These are phyloP conservation scores for Hybos culiciformis DNA, from an alignment of 2,888 invertebrate genomes.

Conservation along the genomic window DNA sequence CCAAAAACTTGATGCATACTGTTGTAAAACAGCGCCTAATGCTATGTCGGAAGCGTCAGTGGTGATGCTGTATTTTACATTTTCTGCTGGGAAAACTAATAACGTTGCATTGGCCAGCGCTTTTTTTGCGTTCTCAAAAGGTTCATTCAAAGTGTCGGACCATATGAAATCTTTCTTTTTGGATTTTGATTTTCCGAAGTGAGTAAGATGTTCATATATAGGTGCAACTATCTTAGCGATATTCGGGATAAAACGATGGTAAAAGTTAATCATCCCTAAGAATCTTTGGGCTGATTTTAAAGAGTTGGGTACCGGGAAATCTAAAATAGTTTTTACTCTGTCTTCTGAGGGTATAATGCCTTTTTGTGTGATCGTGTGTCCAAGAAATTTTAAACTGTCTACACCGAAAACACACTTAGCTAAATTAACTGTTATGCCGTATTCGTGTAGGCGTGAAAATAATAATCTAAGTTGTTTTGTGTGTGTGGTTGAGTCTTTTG, in stretches of 20 bases:
- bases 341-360: background rate
- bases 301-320: background rate
- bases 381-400: background rate
- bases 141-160: too few relatives aligned
- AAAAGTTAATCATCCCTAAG: background rate
- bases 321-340: background rate
- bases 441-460: background rate
- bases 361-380: background rate
- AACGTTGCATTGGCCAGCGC: background rate
- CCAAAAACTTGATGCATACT: conserved; percentile 14
- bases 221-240: background rate
- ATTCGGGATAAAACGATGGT: background rate
- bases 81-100: background rate
- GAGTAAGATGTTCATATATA: background rate
- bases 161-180: too few relatives aligned
- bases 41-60: conserved; percentile 24
- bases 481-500: background rate
- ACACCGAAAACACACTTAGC: background rate
- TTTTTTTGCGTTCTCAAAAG: too few relatives aligned
- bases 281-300: background rate
- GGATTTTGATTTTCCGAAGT: background rate
- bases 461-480: background rate
- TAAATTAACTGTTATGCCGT: background rate
- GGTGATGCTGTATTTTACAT: conserved; percentile 13
- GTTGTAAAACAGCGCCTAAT: conserved; percentile 28